phyloP scores from a whole-genome alignment of 2,888 invertebrate genomes.

The Trissolcus brochymenae region DNA sequence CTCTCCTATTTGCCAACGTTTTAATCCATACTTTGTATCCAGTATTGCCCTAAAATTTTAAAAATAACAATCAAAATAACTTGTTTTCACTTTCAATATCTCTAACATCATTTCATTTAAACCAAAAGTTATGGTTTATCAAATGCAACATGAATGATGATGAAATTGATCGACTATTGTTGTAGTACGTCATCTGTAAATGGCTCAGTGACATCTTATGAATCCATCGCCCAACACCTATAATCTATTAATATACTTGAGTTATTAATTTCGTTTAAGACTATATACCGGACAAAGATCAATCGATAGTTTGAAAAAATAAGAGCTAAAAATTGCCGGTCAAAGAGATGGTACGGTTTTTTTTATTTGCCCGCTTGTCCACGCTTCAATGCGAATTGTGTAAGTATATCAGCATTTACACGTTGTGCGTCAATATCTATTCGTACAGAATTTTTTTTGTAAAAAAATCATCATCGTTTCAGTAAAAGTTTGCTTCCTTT shows the following conservation, averaged over 20 bases:
- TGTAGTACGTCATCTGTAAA: background rate
- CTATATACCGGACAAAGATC: conserved; percentile 8
- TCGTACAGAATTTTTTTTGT: conserved; percentile 12
- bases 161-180: no score
- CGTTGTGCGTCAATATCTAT: conserved; percentile 17
- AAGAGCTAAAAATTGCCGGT: no score
- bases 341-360: background rate
- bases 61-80: no score
- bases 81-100: no score
- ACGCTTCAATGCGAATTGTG: conserved; percentile 18
- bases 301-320: conserved; percentile 18
- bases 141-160: no score
- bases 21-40: conserved; percentile 95
- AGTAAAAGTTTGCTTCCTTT: no score
- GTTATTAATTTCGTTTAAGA: conserved; percentile 30
- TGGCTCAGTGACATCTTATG: conserved; percentile 16
- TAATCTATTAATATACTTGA: conserved; percentile 26
- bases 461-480: conserved; percentile 21
- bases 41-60: conserved; percentile 81
- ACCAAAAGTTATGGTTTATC: no score
- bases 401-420: conserved; percentile 25
- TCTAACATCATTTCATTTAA: no score
- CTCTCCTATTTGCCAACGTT: conserved; percentile 99
- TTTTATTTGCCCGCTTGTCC: conserved; percentile 1
- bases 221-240: conserved; percentile 17